These are phyloP conservation scores for Zoanthus gigantus DNA, from an alignment of 92 coral and sea anemone species.

Conservation along the genomic window DNA sequence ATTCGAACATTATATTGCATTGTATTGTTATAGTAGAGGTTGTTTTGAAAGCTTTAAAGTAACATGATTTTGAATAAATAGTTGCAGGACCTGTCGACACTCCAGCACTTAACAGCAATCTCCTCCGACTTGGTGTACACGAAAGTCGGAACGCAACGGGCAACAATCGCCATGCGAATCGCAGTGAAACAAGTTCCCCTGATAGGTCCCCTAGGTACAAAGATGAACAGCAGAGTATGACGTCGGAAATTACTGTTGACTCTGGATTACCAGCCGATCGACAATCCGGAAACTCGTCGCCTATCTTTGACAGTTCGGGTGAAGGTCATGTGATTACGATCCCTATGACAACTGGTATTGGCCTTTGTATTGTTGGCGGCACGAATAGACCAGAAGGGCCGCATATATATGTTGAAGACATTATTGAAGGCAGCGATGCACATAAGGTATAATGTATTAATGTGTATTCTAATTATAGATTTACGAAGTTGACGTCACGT, in stretches of 20 bases:
- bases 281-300: slow-evolving; percentile 86
- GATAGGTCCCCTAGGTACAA: slow-evolving; percentile 71
- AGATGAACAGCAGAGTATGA: slow-evolving; percentile 83
- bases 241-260: slow-evolving; percentile 89
- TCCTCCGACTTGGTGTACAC: slow-evolving; percentile 58
- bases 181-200: slow-evolving; percentile 35
- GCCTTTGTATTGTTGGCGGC: slow-evolving; percentile 94
- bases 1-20: no score
- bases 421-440: slow-evolving; percentile 95
- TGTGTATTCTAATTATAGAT: background rate
- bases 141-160: slow-evolving; percentile 43
- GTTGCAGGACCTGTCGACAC: slow-evolving; percentile 72
- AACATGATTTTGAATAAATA: background rate
- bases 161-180: slow-evolving; percentile 67
- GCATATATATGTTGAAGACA: slow-evolving; percentile 81
- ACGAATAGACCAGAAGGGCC: slow-evolving; percentile 97
- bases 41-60: no score
- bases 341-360: slow-evolving; percentile 81
- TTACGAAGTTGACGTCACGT: no score
- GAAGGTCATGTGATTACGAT: slow-evolving; percentile 82
- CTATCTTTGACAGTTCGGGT: slow-evolving; percentile 89
- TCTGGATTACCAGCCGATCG: slow-evolving; percentile 96
- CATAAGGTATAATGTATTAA: slow-evolving; percentile 60
- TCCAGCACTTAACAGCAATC: slow-evolving; percentile 76
- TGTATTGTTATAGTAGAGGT: no score